Evolutionary conservation across 2,797 vertebrate species (phyloP), one percentile per base, ranked within the genome.

Genomic region (Thamnophis elegans): DNA sequence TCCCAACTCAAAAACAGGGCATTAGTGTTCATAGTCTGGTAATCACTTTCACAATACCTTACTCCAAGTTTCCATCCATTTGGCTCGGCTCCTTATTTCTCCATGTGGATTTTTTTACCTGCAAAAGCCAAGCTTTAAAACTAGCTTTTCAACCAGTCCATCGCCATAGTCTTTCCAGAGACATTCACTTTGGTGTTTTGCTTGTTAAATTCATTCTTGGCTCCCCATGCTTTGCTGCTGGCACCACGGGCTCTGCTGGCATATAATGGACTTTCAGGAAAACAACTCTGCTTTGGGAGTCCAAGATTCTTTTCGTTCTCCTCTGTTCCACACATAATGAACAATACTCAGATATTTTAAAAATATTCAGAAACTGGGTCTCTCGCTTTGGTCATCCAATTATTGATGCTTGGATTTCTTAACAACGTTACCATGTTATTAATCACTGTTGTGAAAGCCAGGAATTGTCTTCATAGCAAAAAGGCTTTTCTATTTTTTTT

Each of bases 61-160:
- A 1, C 6, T 82, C 88, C 62, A 89, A 87, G 59, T 90, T 92
- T 92, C 90, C 55, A 82, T 87, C 42, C 42, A 85, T 68, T 92
- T 91, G 88, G 68, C 53, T 87, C 12, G 47, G 47, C 22, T 54
- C 22, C 42, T 60, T 32, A 89, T 86, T 53, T 51, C 9, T 53
- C 68, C 68, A 59, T 13, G 1, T 42, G 25, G 42, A 91, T 16
- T 90, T 65, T 86, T 56, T 54, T n/a, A 82, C 2, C 2, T 65
- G 36, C 26, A 51, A 55, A 85, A n/a, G 42, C 47, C 60, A 78
- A 11, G 55, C 87, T 54, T n/a, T 55, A 55, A 78, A 87, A 89
- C 47, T 62, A 88, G 2, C 12, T 16, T 59, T 82, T 86, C 56
- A 65, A 62, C 26, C 22, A 58, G 11, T 25, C 47, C 36, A 13